These are phyloP conservation scores for Sphaerophoria taeniata DNA, from an alignment of 2,888 invertebrate genomes.

Conservation along the genomic window DNA sequence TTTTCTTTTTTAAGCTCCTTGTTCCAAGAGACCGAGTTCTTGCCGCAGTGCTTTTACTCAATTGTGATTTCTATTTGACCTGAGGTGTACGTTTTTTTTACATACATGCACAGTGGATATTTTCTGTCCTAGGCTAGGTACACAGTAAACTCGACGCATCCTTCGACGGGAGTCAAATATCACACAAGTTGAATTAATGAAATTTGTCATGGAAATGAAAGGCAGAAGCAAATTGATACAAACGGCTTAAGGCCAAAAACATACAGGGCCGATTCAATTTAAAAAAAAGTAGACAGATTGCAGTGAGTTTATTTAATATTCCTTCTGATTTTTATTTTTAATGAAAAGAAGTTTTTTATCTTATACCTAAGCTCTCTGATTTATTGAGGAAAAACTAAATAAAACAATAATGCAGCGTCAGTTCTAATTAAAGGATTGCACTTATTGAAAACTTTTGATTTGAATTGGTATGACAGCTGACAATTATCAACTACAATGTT, in stretches of 20 bases:
- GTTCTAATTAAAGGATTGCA: too few relatives aligned
- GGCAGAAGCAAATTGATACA: constrained; percentile 57
- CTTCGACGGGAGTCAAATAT: constrained; percentile 24
- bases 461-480: too few relatives aligned
- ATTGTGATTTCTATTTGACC: constrained; percentile 25
- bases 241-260: constrained; percentile 13
- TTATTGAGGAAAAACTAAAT: too few relatives aligned
- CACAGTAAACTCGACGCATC: too few relatives aligned
- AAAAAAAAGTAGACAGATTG: neutral
- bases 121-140: neutral
- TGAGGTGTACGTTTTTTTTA: too few relatives aligned
- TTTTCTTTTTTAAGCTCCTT: neutral
- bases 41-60: neutral
- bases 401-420: too few relatives aligned
- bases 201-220: constrained; percentile 64
- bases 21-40: neutral
- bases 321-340: too few relatives aligned
- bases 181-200: constrained; percentile 56
- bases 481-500: too few relatives aligned
- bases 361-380: too few relatives aligned
- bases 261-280: constrained; percentile 1
- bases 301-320: too few relatives aligned
- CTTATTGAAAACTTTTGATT: too few relatives aligned
- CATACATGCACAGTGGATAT: neutral
- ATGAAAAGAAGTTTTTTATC: too few relatives aligned